phyloP scores from a whole-genome alignment of 2,113 vertebrate species.

The Anoura caudifer region DNA sequence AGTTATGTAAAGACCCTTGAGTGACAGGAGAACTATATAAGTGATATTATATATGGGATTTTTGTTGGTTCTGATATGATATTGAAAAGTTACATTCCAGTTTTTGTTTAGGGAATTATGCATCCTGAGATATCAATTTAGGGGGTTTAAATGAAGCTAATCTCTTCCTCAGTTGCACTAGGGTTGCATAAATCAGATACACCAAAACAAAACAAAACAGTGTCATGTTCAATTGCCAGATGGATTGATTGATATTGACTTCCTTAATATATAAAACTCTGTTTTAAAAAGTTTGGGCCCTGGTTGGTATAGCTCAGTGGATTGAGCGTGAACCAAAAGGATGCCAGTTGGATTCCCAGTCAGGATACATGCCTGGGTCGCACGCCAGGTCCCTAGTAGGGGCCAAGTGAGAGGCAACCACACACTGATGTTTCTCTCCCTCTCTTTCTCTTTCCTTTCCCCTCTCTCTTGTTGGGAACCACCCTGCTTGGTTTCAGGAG shows the following conservation, averaged over 20 bases:
- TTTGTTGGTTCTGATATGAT: neutral
- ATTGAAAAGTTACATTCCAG: neutral
- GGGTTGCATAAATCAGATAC: neutral
- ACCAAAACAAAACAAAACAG: neutral
- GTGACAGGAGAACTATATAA: conserved; percentile 2
- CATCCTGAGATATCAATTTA: neutral
- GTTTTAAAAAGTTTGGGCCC: conserved; percentile 51
- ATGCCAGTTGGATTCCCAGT: too few species aligned
- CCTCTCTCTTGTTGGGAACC: too few species aligned
- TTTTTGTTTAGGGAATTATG: neutral
- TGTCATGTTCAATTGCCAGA: neutral
- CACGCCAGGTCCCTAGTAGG: too few species aligned
- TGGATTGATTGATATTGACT: conserved; percentile 56
- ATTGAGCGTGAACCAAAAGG: too few species aligned
- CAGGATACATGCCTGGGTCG: too few species aligned
- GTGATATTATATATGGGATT: neutral
- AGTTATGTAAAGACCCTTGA: neutral
- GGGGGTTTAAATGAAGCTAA: neutral
- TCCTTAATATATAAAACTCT: conserved; percentile 79
- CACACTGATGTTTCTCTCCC: too few species aligned
- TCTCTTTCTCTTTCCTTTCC: too few species aligned
- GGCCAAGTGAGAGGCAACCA: too few species aligned
- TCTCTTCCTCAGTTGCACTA: neutral
- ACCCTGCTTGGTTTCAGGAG: too few species aligned
- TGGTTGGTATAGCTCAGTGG: too few species aligned